Conservation (phyloP, 2,113 vertebrate genomes). For the Elachura formosa region DNA sequence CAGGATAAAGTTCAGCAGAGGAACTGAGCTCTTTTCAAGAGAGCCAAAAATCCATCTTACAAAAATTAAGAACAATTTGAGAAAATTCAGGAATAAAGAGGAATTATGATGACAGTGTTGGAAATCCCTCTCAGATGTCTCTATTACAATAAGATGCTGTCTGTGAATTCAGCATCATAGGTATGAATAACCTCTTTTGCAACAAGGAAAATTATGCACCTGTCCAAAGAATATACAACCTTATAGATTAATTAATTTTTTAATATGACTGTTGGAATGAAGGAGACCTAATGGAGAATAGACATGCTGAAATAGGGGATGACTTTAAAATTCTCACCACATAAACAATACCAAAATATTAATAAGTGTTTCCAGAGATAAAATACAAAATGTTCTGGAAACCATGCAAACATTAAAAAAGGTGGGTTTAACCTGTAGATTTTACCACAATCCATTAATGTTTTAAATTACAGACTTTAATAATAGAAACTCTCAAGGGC, state of each 20-base stretch:
- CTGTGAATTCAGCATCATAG: not conserved
- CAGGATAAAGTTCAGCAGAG: not conserved
- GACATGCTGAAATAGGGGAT: not conserved
- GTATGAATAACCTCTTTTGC: not conserved
- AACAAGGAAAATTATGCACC: not conserved
- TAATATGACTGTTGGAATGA: not conserved
- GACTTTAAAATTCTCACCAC: not conserved
- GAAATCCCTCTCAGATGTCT: not conserved
- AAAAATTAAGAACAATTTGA: not conserved
- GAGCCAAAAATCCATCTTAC: not conserved
- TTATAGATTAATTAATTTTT: not conserved
- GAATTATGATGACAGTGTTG: not conserved
- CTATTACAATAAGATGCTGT: not conserved
- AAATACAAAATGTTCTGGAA: slow-evolving; percentile 32
- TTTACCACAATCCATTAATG: not conserved
- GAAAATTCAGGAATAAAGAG: not conserved
- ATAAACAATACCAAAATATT: not conserved
- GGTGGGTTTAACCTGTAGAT: not conserved
- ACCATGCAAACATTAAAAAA: not conserved
- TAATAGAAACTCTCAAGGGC: not conserved
- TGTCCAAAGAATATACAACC: not conserved
- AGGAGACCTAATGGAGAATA: not conserved
- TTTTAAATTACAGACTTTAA: not conserved
- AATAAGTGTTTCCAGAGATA: not conserved
- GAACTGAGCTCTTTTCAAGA: not conserved